Base-by-base conservation (phyloP, 2,797 vertebrate species). In the Enteromius argenteus region DNA sequence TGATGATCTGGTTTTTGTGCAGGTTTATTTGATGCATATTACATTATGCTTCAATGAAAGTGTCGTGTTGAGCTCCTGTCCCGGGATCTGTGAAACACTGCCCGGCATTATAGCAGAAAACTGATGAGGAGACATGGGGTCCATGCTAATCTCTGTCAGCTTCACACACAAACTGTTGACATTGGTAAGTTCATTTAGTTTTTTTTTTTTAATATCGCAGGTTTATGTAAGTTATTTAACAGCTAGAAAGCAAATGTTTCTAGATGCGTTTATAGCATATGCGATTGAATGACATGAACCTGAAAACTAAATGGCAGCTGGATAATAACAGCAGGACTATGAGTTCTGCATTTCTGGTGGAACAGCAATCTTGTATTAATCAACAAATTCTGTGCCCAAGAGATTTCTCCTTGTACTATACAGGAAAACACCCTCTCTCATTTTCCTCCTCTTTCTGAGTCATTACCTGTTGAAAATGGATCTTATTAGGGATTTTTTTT, bases 391-490 rank as follows among this genome's bases (percentile, higher is more conserved):
- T 56, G 11, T 76, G 7, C 58, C 23, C 60, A 68, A 66, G 60
- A 66, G 30, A 46, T 73, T 49, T 76, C 37, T 83, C 23, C 60
- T 42, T 71, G 39, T 83, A 67, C 67, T 37, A 80, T 69, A 53
- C 49, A 80, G 58, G 67, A 83, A 78, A 84, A 84, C 74, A 56
- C 8, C 58, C 62, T 53, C 46, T 76, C 44, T 76, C 35, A 32
- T 42, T 30, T 67, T 10, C 23, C 5, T 56, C 30, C 30, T 8
- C 32, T 66, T 75, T 76, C 19, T 56, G 44, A 83, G 46, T 67
- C 62, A 83, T 83, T 76, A 83, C 72, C n/a, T 83, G 46, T 76
- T 83, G 46, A 58, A 83, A 83, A 58, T 30, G 17, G 60, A 68
- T 83, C 72, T 67, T 67, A 66, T 74, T 74, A 66, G 30, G 32